A percentile compares a stretch with the other conserved stretches of the same genome.
phyloP scores from a whole-genome alignment of 1,140 invertebrate genomes.

The Stenopsyche tienmushanensis region DNA sequence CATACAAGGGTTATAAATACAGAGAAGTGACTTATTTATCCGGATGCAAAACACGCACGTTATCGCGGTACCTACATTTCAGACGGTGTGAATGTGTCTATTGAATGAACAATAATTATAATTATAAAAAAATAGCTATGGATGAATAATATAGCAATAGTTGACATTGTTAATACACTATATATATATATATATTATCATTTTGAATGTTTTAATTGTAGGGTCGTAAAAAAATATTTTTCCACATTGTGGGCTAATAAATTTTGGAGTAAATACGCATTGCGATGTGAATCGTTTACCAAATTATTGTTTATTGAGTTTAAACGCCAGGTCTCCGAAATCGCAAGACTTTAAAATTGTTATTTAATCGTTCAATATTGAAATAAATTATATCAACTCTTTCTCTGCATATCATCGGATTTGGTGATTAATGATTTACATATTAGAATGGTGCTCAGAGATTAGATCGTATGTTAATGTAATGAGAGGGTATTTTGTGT shows the following conservation, averaged over 20 bases:
- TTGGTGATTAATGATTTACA: constrained; percentile 24
- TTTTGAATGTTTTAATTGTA: too few species aligned
- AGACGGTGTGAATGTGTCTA: neutral
- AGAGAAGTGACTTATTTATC: too few species aligned
- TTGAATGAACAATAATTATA: neutral
- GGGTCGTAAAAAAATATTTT: too few species aligned
- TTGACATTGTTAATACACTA: neutral
- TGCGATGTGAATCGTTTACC: too few species aligned
- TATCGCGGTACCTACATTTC: neutral
- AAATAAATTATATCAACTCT: neutral
- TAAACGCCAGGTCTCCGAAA: too few species aligned
- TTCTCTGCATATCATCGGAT: constrained; percentile 20
- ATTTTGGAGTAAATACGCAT: too few species aligned
- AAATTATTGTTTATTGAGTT: too few species aligned
- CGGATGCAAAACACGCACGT: neutral
- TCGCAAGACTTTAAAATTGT: too few species aligned
- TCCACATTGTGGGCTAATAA: too few species aligned
- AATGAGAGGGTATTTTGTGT: too few species aligned
- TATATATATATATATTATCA: constrained; percentile 1
- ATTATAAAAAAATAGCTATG: neutral
- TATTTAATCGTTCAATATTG: neutral
- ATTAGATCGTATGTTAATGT: constrained; percentile 12
- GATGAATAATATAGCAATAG: too few species aligned
- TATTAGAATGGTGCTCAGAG: constrained; percentile 24
- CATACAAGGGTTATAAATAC: too few species aligned